A percentile compares a stretch with the other conserved stretches of the same genome.
Evolutionary conservation across 1,140 invertebrate genomes (phyloP).

Genomic region (Drosophila orosa): DNA sequence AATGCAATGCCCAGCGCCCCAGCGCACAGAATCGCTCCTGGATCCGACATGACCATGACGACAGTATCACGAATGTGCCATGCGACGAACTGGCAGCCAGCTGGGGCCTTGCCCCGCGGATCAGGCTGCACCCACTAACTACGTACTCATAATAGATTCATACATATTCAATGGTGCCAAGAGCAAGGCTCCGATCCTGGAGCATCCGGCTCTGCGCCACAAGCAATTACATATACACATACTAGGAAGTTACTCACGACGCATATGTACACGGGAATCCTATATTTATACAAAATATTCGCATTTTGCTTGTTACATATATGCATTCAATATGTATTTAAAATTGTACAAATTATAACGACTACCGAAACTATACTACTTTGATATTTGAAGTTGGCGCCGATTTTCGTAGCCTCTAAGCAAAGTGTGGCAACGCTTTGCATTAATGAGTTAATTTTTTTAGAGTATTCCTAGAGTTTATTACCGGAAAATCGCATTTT

Average conservation of each 20-base stretch:
- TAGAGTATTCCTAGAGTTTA: background rate
- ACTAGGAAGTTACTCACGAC: conserved; percentile 53
- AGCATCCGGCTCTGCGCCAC: conserved; percentile 35
- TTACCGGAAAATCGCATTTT: background rate
- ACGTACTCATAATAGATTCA: conserved; percentile 15
- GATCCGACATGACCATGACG: conserved; percentile 22
- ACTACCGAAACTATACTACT: background rate
- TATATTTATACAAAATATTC: conserved; percentile 80
- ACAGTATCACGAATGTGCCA: conserved; percentile 79
- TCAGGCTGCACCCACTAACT: conserved; percentile 67
- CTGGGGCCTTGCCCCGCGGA: conserved; percentile 39
- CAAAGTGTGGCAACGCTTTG: background rate
- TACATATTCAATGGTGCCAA: conserved; percentile 55
- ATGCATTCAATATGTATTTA: conserved; percentile 68
- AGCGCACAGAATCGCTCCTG: conserved; percentile 5
- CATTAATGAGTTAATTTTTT: background rate
- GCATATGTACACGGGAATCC: conserved; percentile 56
- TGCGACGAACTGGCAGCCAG: conserved; percentile 59
- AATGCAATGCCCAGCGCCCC: conserved; percentile 41
- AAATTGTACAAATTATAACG: conserved; percentile 72
- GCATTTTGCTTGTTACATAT: conserved; percentile 81
- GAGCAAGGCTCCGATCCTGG: conserved; percentile 35
- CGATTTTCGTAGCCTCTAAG: background rate
- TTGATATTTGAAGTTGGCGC: background rate
- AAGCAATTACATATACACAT: conserved; percentile 53